Percentiles rank a stretch among this genome's conserved stretches.
phyloP scores from a whole-genome alignment of 64 coral and sea anemone species.

The Pocillopora damicornis region DNA sequence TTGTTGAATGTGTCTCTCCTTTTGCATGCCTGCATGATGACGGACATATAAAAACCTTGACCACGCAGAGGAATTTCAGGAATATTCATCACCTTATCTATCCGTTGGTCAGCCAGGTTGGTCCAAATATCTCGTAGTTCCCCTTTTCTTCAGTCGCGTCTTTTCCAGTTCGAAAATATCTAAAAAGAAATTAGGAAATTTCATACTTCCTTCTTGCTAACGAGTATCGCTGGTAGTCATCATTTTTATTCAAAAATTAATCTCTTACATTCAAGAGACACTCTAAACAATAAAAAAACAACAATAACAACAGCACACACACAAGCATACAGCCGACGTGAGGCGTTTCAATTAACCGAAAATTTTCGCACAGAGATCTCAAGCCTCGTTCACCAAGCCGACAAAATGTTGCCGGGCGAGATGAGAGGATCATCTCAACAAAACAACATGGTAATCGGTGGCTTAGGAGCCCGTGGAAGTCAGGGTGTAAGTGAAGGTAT shows the following conservation, averaged over 20 bases:
- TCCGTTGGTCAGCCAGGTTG: constrained; percentile 24
- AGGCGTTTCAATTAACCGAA: neutral
- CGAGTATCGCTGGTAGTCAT: no score
- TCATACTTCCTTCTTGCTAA: no score
- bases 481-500: neutral
- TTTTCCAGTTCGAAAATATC: neutral
- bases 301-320: neutral
- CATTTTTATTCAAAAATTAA: no score
- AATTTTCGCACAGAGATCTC: constrained; percentile 48
- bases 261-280: no score
- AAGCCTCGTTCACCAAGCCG: constrained; percentile 63
- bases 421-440: constrained; percentile 32
- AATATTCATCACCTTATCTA: neutral
- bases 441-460: constrained; percentile 1
- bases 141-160: neutral
- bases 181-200: no score
- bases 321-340: neutral
- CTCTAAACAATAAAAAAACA: no score
- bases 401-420: constrained; percentile 60
- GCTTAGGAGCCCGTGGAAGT: neutral
- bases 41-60: neutral
- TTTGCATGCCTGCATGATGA: constrained; percentile 49
- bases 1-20: constrained; percentile 23
- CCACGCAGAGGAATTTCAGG: constrained; percentile 18
- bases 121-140: neutral